Conservation (phyloP, 2,888 invertebrate species). For the Drosophila pseudotalamancana region DNA sequence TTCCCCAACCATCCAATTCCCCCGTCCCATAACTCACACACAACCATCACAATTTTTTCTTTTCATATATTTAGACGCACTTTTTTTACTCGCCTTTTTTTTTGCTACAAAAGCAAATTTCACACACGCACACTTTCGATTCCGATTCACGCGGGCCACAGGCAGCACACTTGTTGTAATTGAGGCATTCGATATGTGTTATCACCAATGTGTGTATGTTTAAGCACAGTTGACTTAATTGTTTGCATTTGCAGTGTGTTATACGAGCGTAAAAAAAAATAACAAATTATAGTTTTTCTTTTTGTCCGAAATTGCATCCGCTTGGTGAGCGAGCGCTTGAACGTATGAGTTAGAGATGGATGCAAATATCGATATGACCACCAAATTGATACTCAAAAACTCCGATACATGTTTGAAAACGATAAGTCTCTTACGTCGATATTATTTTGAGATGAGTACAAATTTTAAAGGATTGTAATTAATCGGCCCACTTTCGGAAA, state of each 20-base stretch:
- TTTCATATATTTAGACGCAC: slow-evolving; percentile 59
- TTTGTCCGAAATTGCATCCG: slow-evolving; percentile 57
- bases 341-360: slow-evolving; percentile 51
- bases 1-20: slow-evolving; percentile 12
- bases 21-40: too few species aligned
- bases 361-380: slow-evolving; percentile 2
- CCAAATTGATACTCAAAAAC: background rate
- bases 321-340: slow-evolving; percentile 54
- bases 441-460: background rate
- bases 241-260: slow-evolving; percentile 44
- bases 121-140: slow-evolving; percentile 54
- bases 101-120: slow-evolving; percentile 47
- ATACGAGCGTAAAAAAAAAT: slow-evolving; percentile 53
- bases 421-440: slow-evolving; percentile 13
- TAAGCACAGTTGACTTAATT: slow-evolving; percentile 47
- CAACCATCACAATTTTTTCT: slow-evolving; percentile 39
- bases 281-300: slow-evolving; percentile 38
- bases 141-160: slow-evolving; percentile 51
- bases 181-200: slow-evolving; percentile 35
- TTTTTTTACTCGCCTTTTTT: slow-evolving; percentile 45
- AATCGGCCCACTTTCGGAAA: background rate
- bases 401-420: background rate
- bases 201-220: slow-evolving; percentile 32
- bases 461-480: background rate
- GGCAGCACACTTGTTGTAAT: slow-evolving; percentile 52